phyloP scores from a whole-genome alignment of 2,888 invertebrate species.

The Acleris emargana region DNA sequence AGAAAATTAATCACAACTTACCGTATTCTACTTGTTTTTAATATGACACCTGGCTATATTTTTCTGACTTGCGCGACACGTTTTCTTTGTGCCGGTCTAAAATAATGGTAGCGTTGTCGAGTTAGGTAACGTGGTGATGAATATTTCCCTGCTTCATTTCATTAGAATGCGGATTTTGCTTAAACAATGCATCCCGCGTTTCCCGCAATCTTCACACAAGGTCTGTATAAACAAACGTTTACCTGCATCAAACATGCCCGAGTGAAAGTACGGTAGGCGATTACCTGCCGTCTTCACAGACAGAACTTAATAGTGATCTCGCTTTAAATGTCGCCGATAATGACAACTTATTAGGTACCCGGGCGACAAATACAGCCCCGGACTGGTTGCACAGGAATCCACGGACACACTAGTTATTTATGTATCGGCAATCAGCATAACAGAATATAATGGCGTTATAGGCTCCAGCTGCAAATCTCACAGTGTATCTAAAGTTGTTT shows the following conservation, averaged over 20 bases:
- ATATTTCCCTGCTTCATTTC: slow-evolving; percentile 52
- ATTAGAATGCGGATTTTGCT: slow-evolving; percentile 59
- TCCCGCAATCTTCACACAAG: slow-evolving; percentile 58
- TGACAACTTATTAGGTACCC: slow-evolving; percentile 28
- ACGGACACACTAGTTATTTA: slow-evolving; percentile 21
- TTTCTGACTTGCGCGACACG: too few relatives aligned
- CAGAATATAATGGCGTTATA: slow-evolving; percentile 16
- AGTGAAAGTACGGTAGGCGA: slow-evolving; percentile 58
- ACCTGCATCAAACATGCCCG: slow-evolving; percentile 47
- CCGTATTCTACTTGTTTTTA: slow-evolving; percentile 3
- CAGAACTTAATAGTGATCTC: slow-evolving; percentile 30
- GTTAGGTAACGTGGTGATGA: slow-evolving; percentile 31
- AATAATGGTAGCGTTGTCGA: slow-evolving; percentile 8
- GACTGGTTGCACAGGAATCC: slow-evolving; percentile 19
- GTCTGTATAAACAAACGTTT: slow-evolving; percentile 54
- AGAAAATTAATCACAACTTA: background rate
- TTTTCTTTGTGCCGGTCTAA: background rate
- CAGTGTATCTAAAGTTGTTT: background rate
- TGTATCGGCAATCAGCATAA: slow-evolving; percentile 23
- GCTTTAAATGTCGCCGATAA: slow-evolving; percentile 33
- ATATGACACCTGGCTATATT: too few relatives aligned
- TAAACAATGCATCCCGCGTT: slow-evolving; percentile 66
- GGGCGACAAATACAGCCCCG: slow-evolving; percentile 27
- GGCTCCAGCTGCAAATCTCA: background rate
- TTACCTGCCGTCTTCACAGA: slow-evolving; percentile 32